A percentile compares a stretch with the other conserved stretches of the same genome.
Conservation (phyloP, 2,888 invertebrate species). For the Pogonocherus hispidulus region DNA sequence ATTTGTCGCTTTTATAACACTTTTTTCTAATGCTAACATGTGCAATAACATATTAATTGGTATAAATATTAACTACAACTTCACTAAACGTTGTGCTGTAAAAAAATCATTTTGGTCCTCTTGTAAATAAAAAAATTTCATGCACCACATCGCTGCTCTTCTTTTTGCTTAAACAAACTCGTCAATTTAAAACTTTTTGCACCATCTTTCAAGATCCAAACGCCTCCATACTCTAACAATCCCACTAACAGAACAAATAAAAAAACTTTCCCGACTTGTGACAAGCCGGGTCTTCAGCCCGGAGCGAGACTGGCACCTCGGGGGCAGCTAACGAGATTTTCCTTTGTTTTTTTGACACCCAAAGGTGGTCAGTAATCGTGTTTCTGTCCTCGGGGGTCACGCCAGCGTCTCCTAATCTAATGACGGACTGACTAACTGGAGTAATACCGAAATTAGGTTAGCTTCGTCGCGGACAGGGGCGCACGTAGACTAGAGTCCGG, state of each 20-base stretch:
- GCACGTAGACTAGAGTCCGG: too few species aligned
- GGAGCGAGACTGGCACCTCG: slow-evolving; percentile 37
- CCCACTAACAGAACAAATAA: background rate
- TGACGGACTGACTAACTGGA: slow-evolving; percentile 58
- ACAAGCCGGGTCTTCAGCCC: slow-evolving; percentile 10
- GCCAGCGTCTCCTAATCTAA: slow-evolving; percentile 60
- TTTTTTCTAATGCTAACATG: too few species aligned
- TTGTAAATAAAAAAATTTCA: too few species aligned
- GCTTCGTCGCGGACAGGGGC: slow-evolving; percentile 32
- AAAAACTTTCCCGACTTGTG: background rate
- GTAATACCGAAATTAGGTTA: slow-evolving; percentile 59
- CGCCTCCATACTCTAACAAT: background rate
- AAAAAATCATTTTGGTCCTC: too few species aligned
- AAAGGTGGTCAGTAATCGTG: slow-evolving; percentile 67
- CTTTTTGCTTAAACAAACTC: too few species aligned
- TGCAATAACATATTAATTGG: too few species aligned
- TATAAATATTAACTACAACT: too few species aligned
- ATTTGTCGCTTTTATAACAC: too few species aligned
- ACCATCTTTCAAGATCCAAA: too few species aligned
- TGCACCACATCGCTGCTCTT: too few species aligned
- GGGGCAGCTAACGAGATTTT: slow-evolving; percentile 51
- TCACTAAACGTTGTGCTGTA: too few species aligned
- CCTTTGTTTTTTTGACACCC: slow-evolving; percentile 54
- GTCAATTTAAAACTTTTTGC: too few species aligned
- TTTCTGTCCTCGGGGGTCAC: slow-evolving; percentile 60